Percentiles rank a stretch among this genome's conserved stretches.
These are phyloP conservation scores for Bellardia pandia DNA, from an alignment of 2,888 invertebrate species.

Conservation along the genomic window DNA sequence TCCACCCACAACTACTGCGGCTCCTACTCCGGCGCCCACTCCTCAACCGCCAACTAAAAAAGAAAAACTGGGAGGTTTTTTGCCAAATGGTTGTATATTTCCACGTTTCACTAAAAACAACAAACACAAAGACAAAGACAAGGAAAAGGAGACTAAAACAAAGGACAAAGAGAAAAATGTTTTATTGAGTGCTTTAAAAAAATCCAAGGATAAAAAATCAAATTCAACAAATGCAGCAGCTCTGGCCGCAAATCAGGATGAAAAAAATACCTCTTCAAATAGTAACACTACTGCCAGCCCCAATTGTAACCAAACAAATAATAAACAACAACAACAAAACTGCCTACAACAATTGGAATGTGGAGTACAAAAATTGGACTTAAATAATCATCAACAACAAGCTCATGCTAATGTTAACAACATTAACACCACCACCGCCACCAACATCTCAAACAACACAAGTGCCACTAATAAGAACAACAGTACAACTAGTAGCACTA, in stretches of 20 bases:
- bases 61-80: conserved; percentile 83
- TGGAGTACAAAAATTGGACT: conserved; percentile 83
- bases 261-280: conserved; percentile 75
- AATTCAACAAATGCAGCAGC: conserved; percentile 34
- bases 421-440: not conserved
- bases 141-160: conserved; percentile 80
- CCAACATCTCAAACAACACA: not conserved
- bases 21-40: conserved; percentile 52
- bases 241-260: conserved; percentile 61
- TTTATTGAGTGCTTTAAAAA: conserved; percentile 82
- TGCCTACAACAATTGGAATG: conserved; percentile 78
- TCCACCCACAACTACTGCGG: conserved; percentile 53
- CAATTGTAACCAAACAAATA: conserved; percentile 33
- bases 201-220: conserved; percentile 82
- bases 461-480: conserved; percentile 33
- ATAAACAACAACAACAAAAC: conserved; percentile 71
- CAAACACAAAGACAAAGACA: conserved; percentile 82
- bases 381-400: conserved; percentile 80
- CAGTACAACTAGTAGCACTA: conserved; percentile 34
- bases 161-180: conserved; percentile 80
- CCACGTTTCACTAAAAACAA: conserved; percentile 83
- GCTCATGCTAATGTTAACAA: not conserved
- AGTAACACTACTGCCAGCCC: conserved; percentile 46
- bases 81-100: conserved; percentile 84
- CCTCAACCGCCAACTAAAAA: conserved; percentile 78